Conservation (phyloP, 1,140 invertebrate species). For the Drosophila carrolli region DNA sequence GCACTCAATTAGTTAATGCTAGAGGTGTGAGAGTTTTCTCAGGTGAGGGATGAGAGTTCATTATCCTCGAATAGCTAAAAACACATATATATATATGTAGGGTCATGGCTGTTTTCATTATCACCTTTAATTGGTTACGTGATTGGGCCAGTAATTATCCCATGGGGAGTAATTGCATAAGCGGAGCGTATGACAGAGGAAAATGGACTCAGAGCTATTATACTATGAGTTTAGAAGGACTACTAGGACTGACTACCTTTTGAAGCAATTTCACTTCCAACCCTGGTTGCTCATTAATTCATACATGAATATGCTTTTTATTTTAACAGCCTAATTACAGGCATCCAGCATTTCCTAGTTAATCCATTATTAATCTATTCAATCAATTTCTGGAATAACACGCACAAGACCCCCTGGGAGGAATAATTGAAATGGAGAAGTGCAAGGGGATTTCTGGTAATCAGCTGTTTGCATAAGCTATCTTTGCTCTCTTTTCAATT, state of each 20-base stretch:
- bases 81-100: neutral
- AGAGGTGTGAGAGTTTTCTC: conserved; percentile 8
- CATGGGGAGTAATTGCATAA: conserved; percentile 19
- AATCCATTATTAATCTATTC: conserved; percentile 29
- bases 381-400: conserved; percentile 23
- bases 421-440: neutral
- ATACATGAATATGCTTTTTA: too few species aligned
- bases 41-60: conserved; percentile 38
- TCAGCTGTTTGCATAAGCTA: conserved; percentile 34
- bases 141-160: conserved; percentile 26
- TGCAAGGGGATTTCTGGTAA: conserved; percentile 11
- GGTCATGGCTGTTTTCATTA: conserved; percentile 35
- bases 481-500: conserved; percentile 38
- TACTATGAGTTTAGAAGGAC: neutral
- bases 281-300: too few species aligned
- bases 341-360: neutral
- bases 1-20: conserved; percentile 47
- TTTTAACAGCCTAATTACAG: conserved; percentile 12
- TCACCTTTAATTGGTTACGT: conserved; percentile 55
- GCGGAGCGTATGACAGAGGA: conserved; percentile 8
- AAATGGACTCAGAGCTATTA: conserved; percentile 1
- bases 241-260: neutral
- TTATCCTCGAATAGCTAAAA: conserved; percentile 29
- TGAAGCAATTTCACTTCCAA: neutral
- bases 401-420: conserved; percentile 7